Evolutionary conservation across 1,140 invertebrate genomes (phyloP), one percentile per base, ranked within the genome.

Genomic region (Agraylea sexmaculata): DNA sequence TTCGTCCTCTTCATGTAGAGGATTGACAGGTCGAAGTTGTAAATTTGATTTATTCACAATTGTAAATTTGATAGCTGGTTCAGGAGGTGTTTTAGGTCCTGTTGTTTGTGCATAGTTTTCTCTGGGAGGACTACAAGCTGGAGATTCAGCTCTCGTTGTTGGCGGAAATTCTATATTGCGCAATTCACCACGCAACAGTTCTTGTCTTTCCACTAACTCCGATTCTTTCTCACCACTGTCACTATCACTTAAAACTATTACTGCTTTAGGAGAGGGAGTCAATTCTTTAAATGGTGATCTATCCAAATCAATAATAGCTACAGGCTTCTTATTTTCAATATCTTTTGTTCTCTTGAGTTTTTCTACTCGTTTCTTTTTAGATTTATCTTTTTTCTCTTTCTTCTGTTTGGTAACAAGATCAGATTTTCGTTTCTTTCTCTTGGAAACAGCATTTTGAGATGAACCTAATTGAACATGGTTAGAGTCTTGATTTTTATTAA

Each of bases 281-380:
- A 83, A 69, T 52, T 85, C 83, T 47, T 78, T 71, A 56, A 85
- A 86, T 1, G 83, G 83, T n/a, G 83, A 86, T 37, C 78, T 72
- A 51, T 87, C 84, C 33, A 89, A 61, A 62, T 89, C 85, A 37
- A 87, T 87, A 22, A 87, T 82, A 2, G 84, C 84, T 11, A 87
- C 80, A 2, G 84, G 83, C 58, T 80, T 82, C 27, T 71, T 67
- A 61, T 70, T 56, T 54, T 66, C 28, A 51, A 71, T 2, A 57
- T 72, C 47, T 63, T 70, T 21, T 54, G 62, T 55, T 54, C 55
- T 59, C 47, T 69, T 72, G 42, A 64, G 66, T 40, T 45, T 51
- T 36, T 68, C 70, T 19, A 65, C 62, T 43, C 66, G 66, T 22
- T 41, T 47, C 44, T 68, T 71, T 33, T 68, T 67, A 4, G 58